Evolutionary conservation across 2,888 invertebrate genomes (phyloP).

Genomic region (Parasteatoda lunata): DNA sequence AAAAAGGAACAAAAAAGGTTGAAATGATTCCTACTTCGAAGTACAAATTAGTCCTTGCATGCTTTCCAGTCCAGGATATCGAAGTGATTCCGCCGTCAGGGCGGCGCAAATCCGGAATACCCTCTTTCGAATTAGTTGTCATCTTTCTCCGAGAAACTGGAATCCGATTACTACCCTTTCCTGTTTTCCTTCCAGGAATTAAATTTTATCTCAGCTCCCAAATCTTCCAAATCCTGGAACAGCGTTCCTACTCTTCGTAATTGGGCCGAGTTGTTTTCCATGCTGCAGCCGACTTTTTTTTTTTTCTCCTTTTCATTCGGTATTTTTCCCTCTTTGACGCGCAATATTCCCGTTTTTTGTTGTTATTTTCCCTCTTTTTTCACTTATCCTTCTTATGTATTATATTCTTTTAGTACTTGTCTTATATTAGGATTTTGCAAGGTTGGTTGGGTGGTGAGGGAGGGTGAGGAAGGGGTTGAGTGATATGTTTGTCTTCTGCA

Average conservation of each 20-base stretch:
- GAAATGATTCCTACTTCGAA: not conserved
- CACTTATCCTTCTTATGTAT: constrained; percentile 25
- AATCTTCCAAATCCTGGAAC: constrained; percentile 61
- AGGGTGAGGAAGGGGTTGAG: not conserved
- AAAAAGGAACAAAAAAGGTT: no score
- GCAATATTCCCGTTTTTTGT: constrained; percentile 12
- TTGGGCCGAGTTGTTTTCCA: constrained; percentile 37
- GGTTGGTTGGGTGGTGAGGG: not conserved
- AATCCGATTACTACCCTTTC: constrained; percentile 54
- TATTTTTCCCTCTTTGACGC: constrained; percentile 1
- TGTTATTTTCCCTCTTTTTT: not conserved
- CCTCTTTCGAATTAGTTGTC: constrained; percentile 64
- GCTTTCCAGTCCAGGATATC: not conserved
- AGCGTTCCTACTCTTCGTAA: constrained; percentile 37
- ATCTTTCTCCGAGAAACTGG: constrained; percentile 58
- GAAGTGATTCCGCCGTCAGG: not conserved
- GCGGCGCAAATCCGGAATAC: constrained; percentile 33
- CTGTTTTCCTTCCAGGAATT: constrained; percentile 60
- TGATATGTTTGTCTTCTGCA: constrained; percentile 11
- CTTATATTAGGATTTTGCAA: constrained; percentile 7
- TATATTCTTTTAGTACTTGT: constrained; percentile 51
- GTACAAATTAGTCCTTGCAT: constrained; percentile 48
- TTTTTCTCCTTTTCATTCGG: constrained; percentile 13
- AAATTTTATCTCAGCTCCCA: constrained; percentile 67
- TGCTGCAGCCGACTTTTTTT: constrained; percentile 14